Conservation (phyloP, 2,113 vertebrate species). For the Callipepla squamata region DNA sequence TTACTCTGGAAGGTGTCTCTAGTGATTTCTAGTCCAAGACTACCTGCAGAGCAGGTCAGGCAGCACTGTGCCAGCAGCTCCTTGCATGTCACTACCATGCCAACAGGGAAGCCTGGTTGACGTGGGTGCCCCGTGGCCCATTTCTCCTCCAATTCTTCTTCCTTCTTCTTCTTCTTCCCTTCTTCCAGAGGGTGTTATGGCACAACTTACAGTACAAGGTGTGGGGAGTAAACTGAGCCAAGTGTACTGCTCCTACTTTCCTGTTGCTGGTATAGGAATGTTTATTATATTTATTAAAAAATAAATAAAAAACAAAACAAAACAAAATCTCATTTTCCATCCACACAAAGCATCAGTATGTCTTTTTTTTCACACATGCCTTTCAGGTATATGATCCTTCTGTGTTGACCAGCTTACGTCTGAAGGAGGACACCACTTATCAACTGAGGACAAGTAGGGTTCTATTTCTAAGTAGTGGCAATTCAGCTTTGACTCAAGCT, state of each 20-base stretch:
- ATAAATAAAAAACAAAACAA: neutral
- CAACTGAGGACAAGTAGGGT: neutral
- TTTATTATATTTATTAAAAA: neutral
- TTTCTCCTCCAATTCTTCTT: neutral
- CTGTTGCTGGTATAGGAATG: neutral
- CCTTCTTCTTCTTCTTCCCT: too few species aligned
- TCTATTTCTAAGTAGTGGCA: neutral
- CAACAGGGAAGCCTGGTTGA: neutral
- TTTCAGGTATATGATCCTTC: neutral
- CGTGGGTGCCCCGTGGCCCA: fast-evolving
- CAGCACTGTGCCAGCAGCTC: neutral
- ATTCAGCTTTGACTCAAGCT: neutral
- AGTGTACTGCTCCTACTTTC: neutral
- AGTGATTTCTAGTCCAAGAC: neutral
- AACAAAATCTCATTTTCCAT: neutral
- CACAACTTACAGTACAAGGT: neutral
- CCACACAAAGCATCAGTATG: neutral
- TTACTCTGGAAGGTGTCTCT: fast-evolving
- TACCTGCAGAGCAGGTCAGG: neutral
- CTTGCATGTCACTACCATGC: neutral
- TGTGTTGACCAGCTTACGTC: neutral
- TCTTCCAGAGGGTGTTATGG: neutral
- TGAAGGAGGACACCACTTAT: neutral
- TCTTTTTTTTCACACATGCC: neutral
- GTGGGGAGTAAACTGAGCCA: neutral